Base-by-base conservation (phyloP, 2,797 vertebrate species). In the Botia kubotai region DNA sequence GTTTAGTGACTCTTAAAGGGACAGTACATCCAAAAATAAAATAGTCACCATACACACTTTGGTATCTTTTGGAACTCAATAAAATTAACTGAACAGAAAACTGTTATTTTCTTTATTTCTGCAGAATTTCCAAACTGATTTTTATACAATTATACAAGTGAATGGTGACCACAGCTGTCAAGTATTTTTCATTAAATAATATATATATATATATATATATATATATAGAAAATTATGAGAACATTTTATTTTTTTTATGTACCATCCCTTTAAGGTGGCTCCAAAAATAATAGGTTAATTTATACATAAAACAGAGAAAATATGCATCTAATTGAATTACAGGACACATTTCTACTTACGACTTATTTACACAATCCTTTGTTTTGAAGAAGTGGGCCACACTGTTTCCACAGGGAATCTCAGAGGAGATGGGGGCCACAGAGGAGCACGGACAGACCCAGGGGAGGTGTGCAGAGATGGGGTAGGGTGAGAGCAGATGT, bases 401-500 rank as follows among this genome's bases (percentile, higher is more conserved):
- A 77, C 85, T 78, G 79, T 86, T 89, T 87, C 90, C 77, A 62
- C 85, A 89, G 86, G 82, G 68, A 84, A 84, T 82, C 19, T 19
- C 62, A 62, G 26, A 33, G 68, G 77, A 77, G 79, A 81, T 36
- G 29, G 14, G 74, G 63, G 72, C 46, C 77, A 70, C 74, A 79
- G 67, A 43, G 68, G 83, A 72, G 70, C 72, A 77, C 11, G 66
- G 68, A 65, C 78, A 83, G 52, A 79, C 81, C 75, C 76, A 82
- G 76, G 79, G 72, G 84, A 85, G 79, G 77, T 57, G 79, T 82
- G 79, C 63, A 50, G 77, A 50, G 80, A 66, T 82, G 75, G 87
- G 88, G 88, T 90, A 88, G 89, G 86, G 88, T 84, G 86, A 89
- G 90, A 76, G 77, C 91, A 94, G 92, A 93, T 93, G 91, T 94